These are phyloP conservation scores for Muscina levida DNA, from an alignment of 2,888 invertebrate species.

Conservation along the genomic window DNA sequence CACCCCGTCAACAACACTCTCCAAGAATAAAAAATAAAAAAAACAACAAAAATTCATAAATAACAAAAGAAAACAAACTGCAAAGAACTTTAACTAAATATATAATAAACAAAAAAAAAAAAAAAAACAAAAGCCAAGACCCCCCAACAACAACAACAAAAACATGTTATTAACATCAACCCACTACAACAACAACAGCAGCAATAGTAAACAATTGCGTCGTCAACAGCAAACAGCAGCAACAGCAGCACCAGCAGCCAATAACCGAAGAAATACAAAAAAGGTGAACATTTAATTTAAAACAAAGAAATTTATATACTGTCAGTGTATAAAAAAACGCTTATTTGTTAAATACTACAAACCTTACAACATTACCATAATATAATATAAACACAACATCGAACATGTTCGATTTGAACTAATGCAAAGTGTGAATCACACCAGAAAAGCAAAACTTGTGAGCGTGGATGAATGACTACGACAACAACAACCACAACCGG, in stretches of 20 bases:
- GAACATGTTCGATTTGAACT: constrained; percentile 31
- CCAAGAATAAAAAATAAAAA: constrained; percentile 5
- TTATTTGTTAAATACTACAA: not conserved
- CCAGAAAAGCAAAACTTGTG: not conserved
- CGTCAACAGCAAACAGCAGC: constrained; percentile 27
- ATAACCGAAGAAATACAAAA: not conserved
- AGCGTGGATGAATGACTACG: not conserved
- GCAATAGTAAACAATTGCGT: constrained; percentile 20
- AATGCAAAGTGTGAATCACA: constrained; percentile 35
- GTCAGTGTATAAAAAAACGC: no score
- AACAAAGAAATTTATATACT: constrained; percentile 59
- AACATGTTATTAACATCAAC: not conserved
- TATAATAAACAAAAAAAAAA: no score
- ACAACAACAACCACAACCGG: no score
- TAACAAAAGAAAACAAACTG: no score
- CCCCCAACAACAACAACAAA: not conserved
- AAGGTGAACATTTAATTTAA: constrained; percentile 37
- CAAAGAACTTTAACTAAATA: not conserved
- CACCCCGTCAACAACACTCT: not conserved
- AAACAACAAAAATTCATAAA: no score
- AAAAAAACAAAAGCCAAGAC: not conserved
- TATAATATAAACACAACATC: constrained; percentile 62
- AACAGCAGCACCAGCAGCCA: constrained; percentile 2
- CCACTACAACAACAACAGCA: not conserved
- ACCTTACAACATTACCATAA: constrained; percentile 4